phyloP scores from a whole-genome alignment of 2,797 vertebrate species.

The Lithobates pipiens region DNA sequence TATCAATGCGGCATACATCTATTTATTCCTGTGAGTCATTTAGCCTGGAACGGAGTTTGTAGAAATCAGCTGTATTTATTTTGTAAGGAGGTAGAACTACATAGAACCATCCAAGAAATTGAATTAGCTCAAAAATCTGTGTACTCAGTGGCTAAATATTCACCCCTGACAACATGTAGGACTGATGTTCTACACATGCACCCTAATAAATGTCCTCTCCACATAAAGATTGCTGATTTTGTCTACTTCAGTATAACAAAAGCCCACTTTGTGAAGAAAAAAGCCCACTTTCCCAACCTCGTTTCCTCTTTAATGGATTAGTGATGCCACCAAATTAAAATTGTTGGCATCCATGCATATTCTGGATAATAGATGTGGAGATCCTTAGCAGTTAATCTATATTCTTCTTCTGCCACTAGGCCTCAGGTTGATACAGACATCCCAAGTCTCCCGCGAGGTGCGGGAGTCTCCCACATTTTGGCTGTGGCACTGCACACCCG shows the following conservation, averaged over 20 bases:
- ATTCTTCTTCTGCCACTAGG: too few relatives aligned
- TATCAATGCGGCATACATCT: neutral
- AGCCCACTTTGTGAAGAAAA: too few relatives aligned
- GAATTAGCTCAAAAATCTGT: neutral
- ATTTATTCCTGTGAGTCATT: constrained; percentile 48
- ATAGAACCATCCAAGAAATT: neutral
- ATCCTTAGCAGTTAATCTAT: too few relatives aligned
- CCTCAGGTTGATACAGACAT: too few relatives aligned
- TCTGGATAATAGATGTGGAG: too few relatives aligned
- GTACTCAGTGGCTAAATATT: neutral
- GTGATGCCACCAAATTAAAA: too few relatives aligned
- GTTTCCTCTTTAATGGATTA: too few relatives aligned
- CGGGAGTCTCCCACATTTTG: too few relatives aligned
- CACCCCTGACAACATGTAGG: neutral
- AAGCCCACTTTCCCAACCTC: too few relatives aligned
- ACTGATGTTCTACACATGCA: neutral
- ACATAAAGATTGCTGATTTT: neutral
- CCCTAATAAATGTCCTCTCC: neutral
- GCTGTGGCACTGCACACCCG: too few relatives aligned
- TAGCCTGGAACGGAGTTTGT: constrained; percentile 22
- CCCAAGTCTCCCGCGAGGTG: too few relatives aligned
- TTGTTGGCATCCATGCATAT: too few relatives aligned
- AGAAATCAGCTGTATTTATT: constrained; percentile 32
- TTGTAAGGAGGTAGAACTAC: constrained; percentile 9
- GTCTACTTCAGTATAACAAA: neutral